Percentiles rank a stretch among this genome's conserved stretches.
Evolutionary conservation across 2,113 vertebrate species (phyloP).

Genomic region (Microcebus griseorufus): DNA sequence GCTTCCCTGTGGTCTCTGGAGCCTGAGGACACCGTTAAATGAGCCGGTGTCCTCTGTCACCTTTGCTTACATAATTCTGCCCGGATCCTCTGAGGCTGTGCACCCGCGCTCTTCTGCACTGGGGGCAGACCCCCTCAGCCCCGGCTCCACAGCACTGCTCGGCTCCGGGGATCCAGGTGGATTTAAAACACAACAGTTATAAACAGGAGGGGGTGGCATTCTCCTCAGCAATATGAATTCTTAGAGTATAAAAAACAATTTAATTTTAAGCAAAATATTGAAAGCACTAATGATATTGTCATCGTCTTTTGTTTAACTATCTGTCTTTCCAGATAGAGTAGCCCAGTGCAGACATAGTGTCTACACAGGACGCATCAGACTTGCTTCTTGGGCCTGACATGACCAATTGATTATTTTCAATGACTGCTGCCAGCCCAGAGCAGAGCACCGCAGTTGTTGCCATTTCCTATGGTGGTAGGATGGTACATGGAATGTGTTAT

Average conservation of each 20-base stretch:
- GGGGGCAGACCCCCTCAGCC: not conserved
- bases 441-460: not conserved
- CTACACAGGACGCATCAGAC: not conserved
- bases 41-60: not conserved
- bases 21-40: not conserved
- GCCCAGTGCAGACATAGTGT: not conserved
- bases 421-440: not conserved
- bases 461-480: not conserved
- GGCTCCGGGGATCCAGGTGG: not conserved
- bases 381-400: slow-evolving; percentile 1
- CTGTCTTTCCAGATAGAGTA: not conserved
- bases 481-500: not conserved
- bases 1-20: not conserved
- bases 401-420: not conserved
- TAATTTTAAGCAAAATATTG: not conserved
- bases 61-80: not conserved
- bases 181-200: not conserved
- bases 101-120: not conserved
- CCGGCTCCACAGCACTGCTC: not conserved
- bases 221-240: not conserved
- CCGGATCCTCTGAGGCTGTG: not conserved
- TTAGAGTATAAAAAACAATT: not conserved
- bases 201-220: not conserved
- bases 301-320: not conserved
- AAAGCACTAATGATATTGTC: not conserved